Base-by-base conservation (phyloP, 2,113 vertebrate species). In the Trematocara marginatum region DNA sequence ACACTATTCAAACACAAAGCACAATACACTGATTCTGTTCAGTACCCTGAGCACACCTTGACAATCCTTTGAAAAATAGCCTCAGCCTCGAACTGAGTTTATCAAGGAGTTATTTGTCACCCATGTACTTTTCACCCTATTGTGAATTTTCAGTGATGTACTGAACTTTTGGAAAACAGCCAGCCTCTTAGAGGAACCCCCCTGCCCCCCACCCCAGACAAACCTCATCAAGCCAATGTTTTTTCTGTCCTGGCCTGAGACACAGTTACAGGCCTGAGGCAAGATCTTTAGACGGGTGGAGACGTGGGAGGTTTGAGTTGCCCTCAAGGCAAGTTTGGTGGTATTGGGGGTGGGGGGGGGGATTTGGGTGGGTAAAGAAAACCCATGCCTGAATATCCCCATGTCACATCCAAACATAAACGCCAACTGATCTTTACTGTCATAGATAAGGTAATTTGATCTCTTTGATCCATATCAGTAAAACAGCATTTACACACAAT, bases 91-190 rank as follows among this genome's bases (percentile, higher is more conserved):
- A 18, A 0, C 79, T 40, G 66, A 91, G 64, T 88, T 83, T 79
- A 91, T 92, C 87, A 86, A 90, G 29, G 54, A 86, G 57, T 90
- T 74, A 90, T 93, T 90, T 90, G 85, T 90, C 83, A 57, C 64
- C 74, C 38, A 86, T 90, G 89, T 78, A 85, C 90, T 93, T 94
- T 94, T 94, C 90, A 91, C 88, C 79, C 82, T 71, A 69, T 87
- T 92, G 91, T 93, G 90, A 88, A 82, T 89, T 92, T 87, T 79
- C 85, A 89, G 79, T 89, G 89, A 93, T 82, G 79, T 86, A 79
- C 90, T 80, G 78, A 89, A 89, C 74, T 79, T 86, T 69, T 92
- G 93, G 87, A 88, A 79, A 89, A 59, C 10, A 31, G 88, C 91
- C 93, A 95, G 34, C 23, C 52, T 85, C 80, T 87, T 69, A 66